phyloP scores from a whole-genome alignment of 2,113 vertebrate genomes.

The Gnathonemus echidnorhynchus region DNA sequence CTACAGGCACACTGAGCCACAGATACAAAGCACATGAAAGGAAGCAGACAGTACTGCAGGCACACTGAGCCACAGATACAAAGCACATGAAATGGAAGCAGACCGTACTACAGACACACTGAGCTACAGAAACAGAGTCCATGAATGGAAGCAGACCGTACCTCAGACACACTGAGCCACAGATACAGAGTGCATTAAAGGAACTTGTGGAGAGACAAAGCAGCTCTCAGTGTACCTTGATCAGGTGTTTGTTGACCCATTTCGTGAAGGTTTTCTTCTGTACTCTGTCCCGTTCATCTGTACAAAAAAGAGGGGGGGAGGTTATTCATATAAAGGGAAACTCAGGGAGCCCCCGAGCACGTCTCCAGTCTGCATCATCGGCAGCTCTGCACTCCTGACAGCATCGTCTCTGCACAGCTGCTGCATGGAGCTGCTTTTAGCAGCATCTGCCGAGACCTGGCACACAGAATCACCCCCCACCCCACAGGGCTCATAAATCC shows the following conservation, averaged over 20 bases:
- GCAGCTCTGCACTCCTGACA: not conserved
- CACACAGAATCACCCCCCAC: not conserved
- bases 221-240: slow-evolving; percentile 71
- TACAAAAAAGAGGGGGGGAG: slow-evolving; percentile 12
- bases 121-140: not conserved
- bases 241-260: slow-evolving; percentile 99
- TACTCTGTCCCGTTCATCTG: slow-evolving; percentile 96
- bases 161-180: not conserved
- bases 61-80: not conserved
- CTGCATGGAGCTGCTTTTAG: not conserved
- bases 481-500: not conserved
- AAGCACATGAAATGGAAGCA: not conserved
- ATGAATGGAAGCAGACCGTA: not conserved
- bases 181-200: not conserved
- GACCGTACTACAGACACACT: not conserved
- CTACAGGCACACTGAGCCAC: not conserved
- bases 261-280: slow-evolving; percentile 99
- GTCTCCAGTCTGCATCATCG: not conserved
- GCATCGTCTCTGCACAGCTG: not conserved
- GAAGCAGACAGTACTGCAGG: not conserved
- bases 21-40: not conserved
- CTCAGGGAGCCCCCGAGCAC: not conserved
- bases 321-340: slow-evolving; percentile 28
- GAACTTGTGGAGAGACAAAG: not conserved
- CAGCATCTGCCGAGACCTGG: not conserved